These are phyloP conservation scores for Phoenicopterus ruber DNA, from an alignment of 2,113 vertebrate species.

Conservation along the genomic window DNA sequence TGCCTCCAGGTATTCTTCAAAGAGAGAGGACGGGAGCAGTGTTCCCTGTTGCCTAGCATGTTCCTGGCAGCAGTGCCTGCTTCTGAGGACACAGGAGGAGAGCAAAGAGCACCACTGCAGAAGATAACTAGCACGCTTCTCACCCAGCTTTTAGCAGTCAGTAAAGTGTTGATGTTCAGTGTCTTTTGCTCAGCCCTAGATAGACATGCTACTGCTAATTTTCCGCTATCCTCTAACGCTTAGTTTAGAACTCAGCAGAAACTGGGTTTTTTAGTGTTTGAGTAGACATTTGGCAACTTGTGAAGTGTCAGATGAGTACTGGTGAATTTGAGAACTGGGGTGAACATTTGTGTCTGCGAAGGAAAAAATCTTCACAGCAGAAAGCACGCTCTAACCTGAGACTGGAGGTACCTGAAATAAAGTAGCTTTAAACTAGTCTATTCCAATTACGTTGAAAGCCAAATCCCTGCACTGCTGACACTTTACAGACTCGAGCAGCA, in stretches of 20 bases:
- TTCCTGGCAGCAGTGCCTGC: background rate
- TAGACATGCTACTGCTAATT: background rate
- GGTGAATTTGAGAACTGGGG: slow-evolving; percentile 32
- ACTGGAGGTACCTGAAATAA: slow-evolving; percentile 16
- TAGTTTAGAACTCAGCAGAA: background rate
- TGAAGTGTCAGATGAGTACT: slow-evolving; percentile 31
- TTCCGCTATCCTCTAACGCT: background rate
- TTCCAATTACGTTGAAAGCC: background rate
- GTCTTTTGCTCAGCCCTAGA: slow-evolving; percentile 1
- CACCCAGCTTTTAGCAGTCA: background rate
- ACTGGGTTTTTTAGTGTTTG: background rate
- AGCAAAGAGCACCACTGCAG: background rate
- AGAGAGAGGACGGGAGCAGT: background rate
- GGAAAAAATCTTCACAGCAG: slow-evolving; percentile 7
- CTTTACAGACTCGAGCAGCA: background rate
- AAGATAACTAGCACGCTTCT: background rate
- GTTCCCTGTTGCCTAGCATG: background rate
- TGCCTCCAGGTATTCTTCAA: background rate
- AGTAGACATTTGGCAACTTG: slow-evolving; percentile 54
- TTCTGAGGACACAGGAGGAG: background rate
- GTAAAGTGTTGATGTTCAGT: background rate
- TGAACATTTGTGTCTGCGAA: background rate
- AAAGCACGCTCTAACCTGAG: slow-evolving; percentile 13
- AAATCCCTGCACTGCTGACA: background rate
- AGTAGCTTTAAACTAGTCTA: background rate